Percentiles rank a stretch among this genome's conserved stretches.
Evolutionary conservation across 2,113 vertebrate genomes (phyloP).

Genomic region (Piaya cayana): DNA sequence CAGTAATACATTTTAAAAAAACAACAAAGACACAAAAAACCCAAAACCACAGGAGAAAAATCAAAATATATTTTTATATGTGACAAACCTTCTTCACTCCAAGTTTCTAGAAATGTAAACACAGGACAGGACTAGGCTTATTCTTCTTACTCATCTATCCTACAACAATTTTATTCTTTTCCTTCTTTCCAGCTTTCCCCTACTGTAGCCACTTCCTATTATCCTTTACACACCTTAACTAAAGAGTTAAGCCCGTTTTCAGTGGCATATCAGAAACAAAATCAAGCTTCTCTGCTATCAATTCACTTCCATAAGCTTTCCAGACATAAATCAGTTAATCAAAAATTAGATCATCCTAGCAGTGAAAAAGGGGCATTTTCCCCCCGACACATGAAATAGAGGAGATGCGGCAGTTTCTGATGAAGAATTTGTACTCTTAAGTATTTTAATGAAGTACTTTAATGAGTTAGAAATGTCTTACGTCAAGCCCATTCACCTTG

Average conservation of each 20-base stretch:
- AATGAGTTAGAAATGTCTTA: neutral
- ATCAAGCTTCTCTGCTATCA: neutral
- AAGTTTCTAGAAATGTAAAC: neutral
- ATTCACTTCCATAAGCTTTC: neutral
- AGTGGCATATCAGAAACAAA: neutral
- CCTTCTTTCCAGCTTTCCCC: neutral
- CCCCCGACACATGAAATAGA: neutral
- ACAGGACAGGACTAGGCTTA: neutral
- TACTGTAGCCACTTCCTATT: neutral
- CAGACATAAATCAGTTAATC: neutral
- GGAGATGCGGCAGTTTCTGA: neutral
- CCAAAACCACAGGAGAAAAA: neutral
- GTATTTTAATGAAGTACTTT: neutral
- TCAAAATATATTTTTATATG: neutral
- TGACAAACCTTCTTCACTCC: neutral
- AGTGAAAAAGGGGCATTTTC: neutral
- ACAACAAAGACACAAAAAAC: fast-evolving
- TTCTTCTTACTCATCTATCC: neutral
- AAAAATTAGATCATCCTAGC: neutral
- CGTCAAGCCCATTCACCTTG: neutral
- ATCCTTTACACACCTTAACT: neutral
- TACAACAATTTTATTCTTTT: neutral
- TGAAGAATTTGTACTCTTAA: neutral
- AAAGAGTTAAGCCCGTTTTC: neutral
- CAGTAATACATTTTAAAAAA: neutral